Base-by-base conservation (phyloP, 2,888 invertebrate species). In the Cosmia trapezina region DNA sequence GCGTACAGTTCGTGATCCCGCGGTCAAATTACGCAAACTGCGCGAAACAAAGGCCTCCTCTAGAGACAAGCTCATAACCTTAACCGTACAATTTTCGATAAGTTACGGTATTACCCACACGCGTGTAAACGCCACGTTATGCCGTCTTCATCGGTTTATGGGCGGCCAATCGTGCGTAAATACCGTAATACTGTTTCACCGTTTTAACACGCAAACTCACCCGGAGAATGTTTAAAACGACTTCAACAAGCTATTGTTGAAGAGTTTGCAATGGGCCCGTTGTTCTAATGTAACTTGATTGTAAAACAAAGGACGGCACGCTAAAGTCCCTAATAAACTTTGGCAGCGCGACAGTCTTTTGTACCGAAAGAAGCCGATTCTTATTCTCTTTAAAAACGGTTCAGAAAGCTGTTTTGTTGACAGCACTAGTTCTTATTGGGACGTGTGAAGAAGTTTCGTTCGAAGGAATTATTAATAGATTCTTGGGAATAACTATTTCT, bases 231-330 rank as follows among this genome's bases (percentile, higher is more conserved):
- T 91, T 92, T 91, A 89, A 92, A 94, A 92, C 90, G 92, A 91
- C 91, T 91, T 89, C 87, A 83, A 87, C 80, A 81, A 88, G 59
- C 90, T 89, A 93, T 93, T 94, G 93, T 93, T 89, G 85, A 78
- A 63, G 85, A 87, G 86, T 90, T 88, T 83, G 88, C 88, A 90
- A 91, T 70, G 72, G 89, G 89, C 87, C 86, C 90, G 89, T 89
- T 88, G 89, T 89, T 90, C 90, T 90, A 91, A 92, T 92, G 93
- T 93, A 93, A 93, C 92, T 92, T 90, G 91, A 93, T 93, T 93
- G 91, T 91, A 89, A 93, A 91, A 94, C 93, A 94, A 93, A 93
- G 88, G 91, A 84, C 88, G 87, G 77, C 71, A 59, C 81, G 84
- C 81, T 81, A 80, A 88, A 90, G 85, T 89, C 86, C 75, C 86